A percentile compares a stretch with the other conserved stretches of the same genome.
Evolutionary conservation across 2,113 vertebrate species (phyloP).

Genomic region (Caretta caretta): DNA sequence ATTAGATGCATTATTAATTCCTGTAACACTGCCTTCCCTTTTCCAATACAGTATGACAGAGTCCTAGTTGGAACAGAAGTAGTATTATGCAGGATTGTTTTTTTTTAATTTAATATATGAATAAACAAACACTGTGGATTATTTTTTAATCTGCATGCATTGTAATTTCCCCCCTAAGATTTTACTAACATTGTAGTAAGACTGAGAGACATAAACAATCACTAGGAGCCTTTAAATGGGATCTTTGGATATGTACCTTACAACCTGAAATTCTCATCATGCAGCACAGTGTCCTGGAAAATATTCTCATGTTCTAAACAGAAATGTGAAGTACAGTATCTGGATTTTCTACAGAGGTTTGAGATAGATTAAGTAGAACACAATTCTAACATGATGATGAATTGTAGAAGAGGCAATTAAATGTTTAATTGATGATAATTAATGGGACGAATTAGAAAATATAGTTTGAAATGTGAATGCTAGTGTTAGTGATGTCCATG

Average conservation of each 20-base stretch:
- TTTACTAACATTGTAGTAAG: slow-evolving; percentile 30
- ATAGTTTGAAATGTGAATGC: slow-evolving; percentile 31
- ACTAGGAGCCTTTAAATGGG: slow-evolving; percentile 40
- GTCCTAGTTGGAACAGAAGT: slow-evolving; percentile 23
- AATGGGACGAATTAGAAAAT: slow-evolving; percentile 52
- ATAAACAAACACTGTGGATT: slow-evolving; percentile 39
- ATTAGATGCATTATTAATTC: slow-evolving; percentile 56
- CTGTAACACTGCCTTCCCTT: background rate
- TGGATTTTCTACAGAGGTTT: slow-evolving; percentile 44
- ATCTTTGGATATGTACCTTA: slow-evolving; percentile 25
- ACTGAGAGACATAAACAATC: slow-evolving; percentile 25
- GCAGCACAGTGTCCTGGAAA: slow-evolving; percentile 26
- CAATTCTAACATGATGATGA: slow-evolving; percentile 42
- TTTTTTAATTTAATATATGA: slow-evolving; percentile 1
- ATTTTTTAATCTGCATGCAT: slow-evolving; percentile 33
- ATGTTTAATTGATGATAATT: slow-evolving; percentile 46
- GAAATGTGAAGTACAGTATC: slow-evolving; percentile 21
- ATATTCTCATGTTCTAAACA: slow-evolving; percentile 35
- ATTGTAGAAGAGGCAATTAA: slow-evolving; percentile 54
- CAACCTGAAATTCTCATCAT: slow-evolving; percentile 57
- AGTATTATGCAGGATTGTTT: slow-evolving; percentile 47
- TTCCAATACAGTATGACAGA: slow-evolving; percentile 25
- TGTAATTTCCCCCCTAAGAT: slow-evolving; percentile 51
- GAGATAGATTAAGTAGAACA: slow-evolving; percentile 47
- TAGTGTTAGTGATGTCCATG: background rate